These are phyloP conservation scores for Scaptodrosophila latifasciaeformis DNA, from an alignment of 2,888 invertebrate genomes.

Conservation along the genomic window DNA sequence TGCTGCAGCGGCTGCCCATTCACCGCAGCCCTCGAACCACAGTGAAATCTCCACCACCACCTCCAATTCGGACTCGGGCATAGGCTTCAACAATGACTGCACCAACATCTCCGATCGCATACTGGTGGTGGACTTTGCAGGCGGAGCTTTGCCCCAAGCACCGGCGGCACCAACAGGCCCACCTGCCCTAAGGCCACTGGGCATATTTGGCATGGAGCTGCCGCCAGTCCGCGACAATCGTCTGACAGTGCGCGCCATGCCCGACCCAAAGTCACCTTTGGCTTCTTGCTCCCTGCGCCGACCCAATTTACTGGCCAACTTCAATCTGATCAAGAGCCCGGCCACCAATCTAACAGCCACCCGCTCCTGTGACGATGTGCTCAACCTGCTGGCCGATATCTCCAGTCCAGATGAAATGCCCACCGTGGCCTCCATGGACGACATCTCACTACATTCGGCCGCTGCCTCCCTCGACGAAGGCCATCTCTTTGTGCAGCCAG, in stretches of 20 bases:
- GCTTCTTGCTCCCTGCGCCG: conserved; percentile 40
- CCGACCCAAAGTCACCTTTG: conserved; percentile 76
- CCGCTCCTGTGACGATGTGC: conserved; percentile 78
- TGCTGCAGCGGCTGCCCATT: conserved; percentile 78
- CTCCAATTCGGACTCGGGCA: conserved; percentile 96
- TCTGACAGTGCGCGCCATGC: conserved; percentile 82
- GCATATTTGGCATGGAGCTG: conserved; percentile 63
- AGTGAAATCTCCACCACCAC: conserved; percentile 88
- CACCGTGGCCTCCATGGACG: conserved; percentile 76
- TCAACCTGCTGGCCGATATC: conserved; percentile 72
- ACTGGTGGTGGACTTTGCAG: conserved; percentile 82
- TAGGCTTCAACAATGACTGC: conserved; percentile 93
- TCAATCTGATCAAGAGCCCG: conserved; percentile 76
- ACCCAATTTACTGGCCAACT: conserved; percentile 73
- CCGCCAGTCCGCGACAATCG: conserved; percentile 62
- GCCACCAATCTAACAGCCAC: conserved; percentile 70
- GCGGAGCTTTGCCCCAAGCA: conserved; percentile 19
- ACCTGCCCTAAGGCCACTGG: conserved; percentile 56
- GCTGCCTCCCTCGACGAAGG: conserved; percentile 46
- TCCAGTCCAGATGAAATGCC: conserved; percentile 19
- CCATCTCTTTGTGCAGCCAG: conserved; percentile 58
- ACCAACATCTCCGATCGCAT: conserved; percentile 88
- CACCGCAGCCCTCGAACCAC: conserved; percentile 89
- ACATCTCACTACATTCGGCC: conserved; percentile 77
- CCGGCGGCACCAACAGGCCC: conserved; percentile 25